Evolutionary conservation across 2,888 invertebrate species (phyloP).

Genomic region (Sinodicranocentrus sp.): DNA sequence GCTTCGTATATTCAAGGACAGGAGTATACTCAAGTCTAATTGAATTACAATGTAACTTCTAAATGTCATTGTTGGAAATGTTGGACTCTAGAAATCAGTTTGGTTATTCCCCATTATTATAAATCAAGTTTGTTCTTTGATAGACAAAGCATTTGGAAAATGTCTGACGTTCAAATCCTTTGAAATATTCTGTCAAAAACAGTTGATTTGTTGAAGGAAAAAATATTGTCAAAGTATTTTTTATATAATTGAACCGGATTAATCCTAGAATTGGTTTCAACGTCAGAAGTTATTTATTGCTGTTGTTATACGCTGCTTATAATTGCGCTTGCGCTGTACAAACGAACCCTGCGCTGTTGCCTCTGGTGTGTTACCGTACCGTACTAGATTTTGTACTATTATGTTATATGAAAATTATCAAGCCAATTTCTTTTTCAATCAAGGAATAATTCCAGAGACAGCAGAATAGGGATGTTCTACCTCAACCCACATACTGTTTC

Average conservation of each 20-base stretch:
- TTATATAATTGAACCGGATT: too few species aligned
- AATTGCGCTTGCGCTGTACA: slow-evolving; percentile 59
- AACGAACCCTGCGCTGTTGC: slow-evolving; percentile 24
- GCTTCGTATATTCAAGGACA: slow-evolving; percentile 24
- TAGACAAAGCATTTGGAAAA: slow-evolving; percentile 46
- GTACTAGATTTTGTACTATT: too few species aligned
- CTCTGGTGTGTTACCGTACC: too few species aligned
- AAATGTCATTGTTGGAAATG: too few species aligned
- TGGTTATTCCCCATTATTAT: too few species aligned
- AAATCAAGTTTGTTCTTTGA: slow-evolving; percentile 12
- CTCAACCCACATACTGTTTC: slow-evolving; percentile 69
- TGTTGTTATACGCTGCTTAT: slow-evolving; percentile 54
- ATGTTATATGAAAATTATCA: too few species aligned
- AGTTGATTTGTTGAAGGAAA: too few species aligned
- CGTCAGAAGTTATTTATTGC: slow-evolving; percentile 43
- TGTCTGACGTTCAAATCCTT: slow-evolving; percentile 46
- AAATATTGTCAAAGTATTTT: too few species aligned
- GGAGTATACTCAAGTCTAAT: neutral
- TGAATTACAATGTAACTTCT: too few species aligned
- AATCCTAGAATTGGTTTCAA: slow-evolving; percentile 39
- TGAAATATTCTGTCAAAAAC: too few species aligned
- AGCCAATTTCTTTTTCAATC: too few species aligned
- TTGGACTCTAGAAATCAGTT: too few species aligned
- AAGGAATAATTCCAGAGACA: slow-evolving; percentile 37
- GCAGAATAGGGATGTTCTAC: slow-evolving; percentile 51